Evolutionary conservation across 2,113 vertebrate genomes (phyloP).

Genomic region (Lagopus muta): DNA sequence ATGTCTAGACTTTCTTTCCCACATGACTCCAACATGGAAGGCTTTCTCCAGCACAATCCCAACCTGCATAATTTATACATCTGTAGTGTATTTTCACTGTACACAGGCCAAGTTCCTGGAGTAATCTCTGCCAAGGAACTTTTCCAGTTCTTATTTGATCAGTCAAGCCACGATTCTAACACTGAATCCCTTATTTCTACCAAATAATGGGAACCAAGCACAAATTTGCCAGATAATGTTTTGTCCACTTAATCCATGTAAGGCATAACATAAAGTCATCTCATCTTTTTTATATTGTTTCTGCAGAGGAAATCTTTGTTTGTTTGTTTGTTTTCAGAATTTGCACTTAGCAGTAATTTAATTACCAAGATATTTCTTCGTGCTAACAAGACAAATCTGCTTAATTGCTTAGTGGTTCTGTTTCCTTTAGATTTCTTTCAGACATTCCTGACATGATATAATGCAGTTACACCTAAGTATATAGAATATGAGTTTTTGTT

Average conservation of each 20-base stretch:
- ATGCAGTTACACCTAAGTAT: not conserved
- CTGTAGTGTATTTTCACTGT: conserved; percentile 71
- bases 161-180: conserved; percentile 27
- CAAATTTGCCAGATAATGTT: conserved; percentile 32
- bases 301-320: not conserved
- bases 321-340: not conserved
- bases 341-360: not conserved
- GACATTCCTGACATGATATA: not conserved
- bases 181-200: conserved; percentile 16
- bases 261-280: not conserved
- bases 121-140: conserved; percentile 67
- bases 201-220: conserved; percentile 19
- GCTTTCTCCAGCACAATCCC: conserved; percentile 53
- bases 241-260: conserved; percentile 12
- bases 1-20: conserved; percentile 71
- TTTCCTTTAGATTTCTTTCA: not conserved
- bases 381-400: not conserved
- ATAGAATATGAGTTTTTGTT: not conserved
- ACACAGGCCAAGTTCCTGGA: conserved; percentile 64
- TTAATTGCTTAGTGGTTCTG: not conserved
- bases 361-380: not conserved
- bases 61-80: conserved; percentile 71
- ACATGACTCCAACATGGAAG: conserved; percentile 55
- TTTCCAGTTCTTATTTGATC: conserved; percentile 56
- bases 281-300: not conserved